A percentile compares a stretch with the other conserved stretches of the same genome.
Conservation (phyloP, 2,113 vertebrate genomes). For the Notothenia coriiceps region DNA sequence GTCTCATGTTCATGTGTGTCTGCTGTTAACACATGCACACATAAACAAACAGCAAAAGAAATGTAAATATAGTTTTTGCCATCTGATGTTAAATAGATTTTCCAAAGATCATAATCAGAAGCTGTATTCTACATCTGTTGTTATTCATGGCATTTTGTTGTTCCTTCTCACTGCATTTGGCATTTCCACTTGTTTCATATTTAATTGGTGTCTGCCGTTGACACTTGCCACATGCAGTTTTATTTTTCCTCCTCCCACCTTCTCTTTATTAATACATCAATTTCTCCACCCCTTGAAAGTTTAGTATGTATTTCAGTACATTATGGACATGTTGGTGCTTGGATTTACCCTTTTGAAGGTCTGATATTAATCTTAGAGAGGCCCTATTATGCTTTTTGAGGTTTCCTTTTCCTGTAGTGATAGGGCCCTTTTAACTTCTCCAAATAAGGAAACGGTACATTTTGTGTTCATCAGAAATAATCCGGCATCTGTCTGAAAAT, state of each 20-base stretch:
- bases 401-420: no score
- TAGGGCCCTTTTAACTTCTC: no score
- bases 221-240: neutral
- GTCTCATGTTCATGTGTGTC: no score
- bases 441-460: no score
- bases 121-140: neutral
- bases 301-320: no score
- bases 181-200: neutral
- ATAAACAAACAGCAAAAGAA: no score
- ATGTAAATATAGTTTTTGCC: neutral
- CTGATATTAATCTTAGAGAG: neutral
- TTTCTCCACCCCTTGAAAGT: neutral
- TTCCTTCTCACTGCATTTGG: neutral
- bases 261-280: neutral
- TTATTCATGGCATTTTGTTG: neutral
- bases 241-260: neutral
- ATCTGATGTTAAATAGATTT: neutral
- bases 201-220: neutral
- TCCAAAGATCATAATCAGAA: neutral
- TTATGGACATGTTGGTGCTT: no score
- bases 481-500: no score
- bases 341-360: neutral
- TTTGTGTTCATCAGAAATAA: no score
- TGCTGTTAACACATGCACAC: no score
- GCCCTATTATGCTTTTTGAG: no score